Evolutionary conservation across 2,888 invertebrate species (phyloP).

Genomic region (Ashinkailepas kermadecensis): DNA sequence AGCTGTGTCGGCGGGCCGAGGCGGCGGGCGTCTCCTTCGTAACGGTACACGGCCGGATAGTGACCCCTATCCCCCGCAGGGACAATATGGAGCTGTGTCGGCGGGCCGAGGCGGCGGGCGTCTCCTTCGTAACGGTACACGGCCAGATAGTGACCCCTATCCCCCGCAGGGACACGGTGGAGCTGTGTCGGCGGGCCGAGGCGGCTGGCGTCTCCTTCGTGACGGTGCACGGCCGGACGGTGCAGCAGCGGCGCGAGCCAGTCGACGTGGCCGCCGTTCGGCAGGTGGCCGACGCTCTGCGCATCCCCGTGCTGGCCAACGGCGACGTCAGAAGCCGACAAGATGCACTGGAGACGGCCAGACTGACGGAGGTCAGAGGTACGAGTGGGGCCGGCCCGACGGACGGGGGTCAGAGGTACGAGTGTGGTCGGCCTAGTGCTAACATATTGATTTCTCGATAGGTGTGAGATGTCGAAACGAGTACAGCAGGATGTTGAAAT

Average conservation of each 20-base stretch:
- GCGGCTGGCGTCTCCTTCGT: slow-evolving; percentile 80
- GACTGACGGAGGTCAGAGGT: slow-evolving; percentile 60
- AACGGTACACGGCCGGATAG: slow-evolving; percentile 87
- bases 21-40: slow-evolving; percentile 80
- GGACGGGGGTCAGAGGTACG: neutral
- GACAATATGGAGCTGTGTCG: slow-evolving; percentile 70
- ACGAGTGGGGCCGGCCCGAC: slow-evolving; percentile 30
- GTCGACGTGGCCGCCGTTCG: slow-evolving; percentile 61
- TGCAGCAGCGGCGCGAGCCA: slow-evolving; percentile 59
- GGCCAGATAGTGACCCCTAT: slow-evolving; percentile 85
- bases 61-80: slow-evolving; percentile 41
- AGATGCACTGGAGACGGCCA: slow-evolving; percentile 61
- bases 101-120: slow-evolving; percentile 74
- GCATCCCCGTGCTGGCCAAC: slow-evolving; percentile 82
- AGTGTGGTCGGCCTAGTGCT: no score
- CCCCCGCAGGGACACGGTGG: slow-evolving; percentile 55
- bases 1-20: slow-evolving; percentile 70
- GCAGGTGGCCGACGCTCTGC: slow-evolving; percentile 60
- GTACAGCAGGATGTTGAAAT: no score
- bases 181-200: slow-evolving; percentile 70
- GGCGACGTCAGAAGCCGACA: slow-evolving; percentile 70
- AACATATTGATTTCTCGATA: no score
- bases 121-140: slow-evolving; percentile 81
- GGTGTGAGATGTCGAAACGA: no score
- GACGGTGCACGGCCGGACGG: slow-evolving; percentile 87